Evolutionary conservation across 2,888 invertebrate genomes (phyloP), one percentile per base, ranked within the genome.

Genomic region (Erynnis tages): DNA sequence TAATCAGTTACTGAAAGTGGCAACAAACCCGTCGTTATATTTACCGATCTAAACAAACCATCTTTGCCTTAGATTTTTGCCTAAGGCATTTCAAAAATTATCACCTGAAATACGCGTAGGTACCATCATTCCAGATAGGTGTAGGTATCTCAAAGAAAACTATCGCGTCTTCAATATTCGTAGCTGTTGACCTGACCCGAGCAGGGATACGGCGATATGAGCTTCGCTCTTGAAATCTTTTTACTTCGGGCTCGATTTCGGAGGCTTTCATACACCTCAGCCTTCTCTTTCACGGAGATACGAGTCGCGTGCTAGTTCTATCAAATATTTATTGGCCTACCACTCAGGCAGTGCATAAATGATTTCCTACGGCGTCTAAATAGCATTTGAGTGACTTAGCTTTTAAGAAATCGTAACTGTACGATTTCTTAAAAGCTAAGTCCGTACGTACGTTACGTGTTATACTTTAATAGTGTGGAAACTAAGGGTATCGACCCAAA

Each of bases 301-400:
- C 11, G 35, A 40, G 23, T 23, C 48, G n/a, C 25, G 40, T 16
- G n/a, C 23, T 41, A 41, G 49, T 41, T 49, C 16, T 41, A 40
- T 41, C 32, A 41, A 48, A 48, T 48, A 41, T 49, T 49, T 41
- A 49, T 49, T 40, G 32, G 40, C 16, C 10, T 14, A 30, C 27
- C 37, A 29, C 47, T 48, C 29, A 17, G 8, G 4, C 25, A 8
- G 40, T 21, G 40, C 40, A 48, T 38, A 37, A 37, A 37, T 29
- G 37, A 47, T 38, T 47, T 29, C 2, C n/a, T 27, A 4, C 23
- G 13, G 7, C 13, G 10, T 13, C 1, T 30, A 30, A 43, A 19
- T 19, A 11, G 4, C 11, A n/a, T 2, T 27, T 29, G 13, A 11
- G 29, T 16, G 17, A 21, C 11, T 37, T 10, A 11, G 21, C 37